These are phyloP conservation scores for Drosophila siamana DNA, from an alignment of 2,888 invertebrate species.

Conservation along the genomic window DNA sequence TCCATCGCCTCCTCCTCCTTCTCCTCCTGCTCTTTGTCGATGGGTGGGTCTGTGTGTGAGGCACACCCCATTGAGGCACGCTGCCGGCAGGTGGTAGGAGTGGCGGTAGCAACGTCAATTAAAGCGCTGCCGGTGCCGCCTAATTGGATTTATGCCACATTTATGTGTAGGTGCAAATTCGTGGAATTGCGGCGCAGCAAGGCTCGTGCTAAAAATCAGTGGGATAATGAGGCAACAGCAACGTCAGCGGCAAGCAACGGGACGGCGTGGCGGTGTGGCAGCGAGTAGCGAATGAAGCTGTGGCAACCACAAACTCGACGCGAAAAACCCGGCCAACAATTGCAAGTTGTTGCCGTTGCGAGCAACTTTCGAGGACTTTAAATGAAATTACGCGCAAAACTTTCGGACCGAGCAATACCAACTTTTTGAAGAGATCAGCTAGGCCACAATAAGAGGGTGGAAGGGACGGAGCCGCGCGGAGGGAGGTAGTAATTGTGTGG, in stretches of 20 bases:
- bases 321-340: constrained; percentile 60
- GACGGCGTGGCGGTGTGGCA: background rate
- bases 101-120: constrained; percentile 67
- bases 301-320: constrained; percentile 64
- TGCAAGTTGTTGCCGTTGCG: constrained; percentile 55
- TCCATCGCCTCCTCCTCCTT: background rate
- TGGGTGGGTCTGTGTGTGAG: too few relatives aligned
- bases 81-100: constrained; percentile 8
- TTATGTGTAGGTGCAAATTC: constrained; percentile 78
- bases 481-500: background rate
- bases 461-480: too few relatives aligned
- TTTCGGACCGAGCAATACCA: constrained; percentile 63
- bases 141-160: constrained; percentile 81
- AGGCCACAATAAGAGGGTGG: background rate
- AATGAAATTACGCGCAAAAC: constrained; percentile 80
- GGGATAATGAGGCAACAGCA: constrained; percentile 61
- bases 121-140: constrained; percentile 76
- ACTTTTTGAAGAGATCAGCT: constrained; percentile 76
- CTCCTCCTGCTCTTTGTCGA: too few relatives aligned
- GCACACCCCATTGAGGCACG: constrained; percentile 9
- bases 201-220: constrained; percentile 71
- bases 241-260: background rate
- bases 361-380: constrained; percentile 80
- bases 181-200: constrained; percentile 49
- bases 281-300: constrained; percentile 7